A percentile compares a stretch with the other conserved stretches of the same genome.
phyloP scores from a whole-genome alignment of 2,888 invertebrate genomes.

The Charanyca ferruginea region DNA sequence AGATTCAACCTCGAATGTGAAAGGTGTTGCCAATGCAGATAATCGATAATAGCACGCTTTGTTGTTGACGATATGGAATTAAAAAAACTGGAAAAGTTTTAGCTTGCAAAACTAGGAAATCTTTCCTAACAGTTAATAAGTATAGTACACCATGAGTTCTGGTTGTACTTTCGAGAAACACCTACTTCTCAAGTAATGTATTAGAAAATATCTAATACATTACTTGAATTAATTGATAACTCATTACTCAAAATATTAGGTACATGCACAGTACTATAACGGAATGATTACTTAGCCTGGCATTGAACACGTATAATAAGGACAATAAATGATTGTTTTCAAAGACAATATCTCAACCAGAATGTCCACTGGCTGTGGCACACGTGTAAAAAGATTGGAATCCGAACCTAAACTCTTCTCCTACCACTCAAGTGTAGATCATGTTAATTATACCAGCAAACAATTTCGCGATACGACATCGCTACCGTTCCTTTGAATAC shows the following conservation, averaged over 20 bases:
- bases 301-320: conserved; percentile 14
- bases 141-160: not conserved
- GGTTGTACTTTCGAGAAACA: not conserved
- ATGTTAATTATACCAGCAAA: too few species aligned
- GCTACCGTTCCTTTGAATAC: conserved; percentile 1
- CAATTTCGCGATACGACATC: not conserved
- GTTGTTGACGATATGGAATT: conserved; percentile 15
- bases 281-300: conserved; percentile 21
- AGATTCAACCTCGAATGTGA: conserved; percentile 63
- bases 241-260: not conserved
- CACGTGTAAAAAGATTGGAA: too few species aligned
- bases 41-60: conserved; percentile 50
- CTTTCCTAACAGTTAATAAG: not conserved
- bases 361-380: too few species aligned
- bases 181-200: too few species aligned
- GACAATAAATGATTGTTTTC: conserved; percentile 33
- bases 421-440: not conserved
- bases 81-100: conserved; percentile 20
- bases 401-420: not conserved
- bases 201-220: not conserved
- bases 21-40: conserved; percentile 54
- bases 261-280: not conserved
- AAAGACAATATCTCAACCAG: conserved; percentile 31
- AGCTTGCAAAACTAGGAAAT: conserved; percentile 5
- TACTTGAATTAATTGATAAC: conserved; percentile 12